Evolutionary conservation across 92 coral and sea anemone genomes (phyloP), one percentile per base, ranked within the genome.

Genomic region (Chrysogorgia sp.): DNA sequence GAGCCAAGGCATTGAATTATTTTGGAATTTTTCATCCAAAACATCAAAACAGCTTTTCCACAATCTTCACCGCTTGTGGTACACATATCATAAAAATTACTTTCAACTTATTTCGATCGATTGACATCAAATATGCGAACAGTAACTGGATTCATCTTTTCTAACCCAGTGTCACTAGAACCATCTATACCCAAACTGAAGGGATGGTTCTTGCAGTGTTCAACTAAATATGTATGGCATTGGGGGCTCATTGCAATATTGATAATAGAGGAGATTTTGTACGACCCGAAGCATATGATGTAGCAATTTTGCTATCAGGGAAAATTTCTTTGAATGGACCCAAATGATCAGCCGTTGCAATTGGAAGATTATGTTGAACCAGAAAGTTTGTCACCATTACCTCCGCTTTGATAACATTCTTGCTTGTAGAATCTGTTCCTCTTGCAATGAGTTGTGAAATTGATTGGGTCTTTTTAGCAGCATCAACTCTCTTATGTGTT

Each of bases 131-230:
- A 86, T 58, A 81, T 75, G 47, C 83, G 77, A 61, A 81, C 52
- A 3, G 78, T 86, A 2, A 69, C 86, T 40, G 86, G 80, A 50
- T 86, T 86, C 80, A 67, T 81, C 70, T 86, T 81, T 67, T 81
- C 41, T 23, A 81, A 37, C 53, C 82, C 85, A 0, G 82, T 80
- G 72, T 85, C 85, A 75, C 48, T 85, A 41, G 74, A 64, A 10
- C 86, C 89, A 81, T 86, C 89, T 12, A 75, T 85, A 74, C 82
- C 89, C 68, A 86, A 25, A 75, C 83, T 86, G 60, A 80, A 86
- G 35, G 89, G 89, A 75, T 86, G 89, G 34, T 43, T 86, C 57
- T 81, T 49, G 66, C 86, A 45, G 45, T 59, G 52, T 37, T 66
- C 72, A 40, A 66, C 72, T 40, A 66, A 26, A 40, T 66, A 66